A percentile compares a stretch with the other conserved stretches of the same genome.
phyloP scores from a whole-genome alignment of 2,113 vertebrate genomes.

The Chaetops frenatus region DNA sequence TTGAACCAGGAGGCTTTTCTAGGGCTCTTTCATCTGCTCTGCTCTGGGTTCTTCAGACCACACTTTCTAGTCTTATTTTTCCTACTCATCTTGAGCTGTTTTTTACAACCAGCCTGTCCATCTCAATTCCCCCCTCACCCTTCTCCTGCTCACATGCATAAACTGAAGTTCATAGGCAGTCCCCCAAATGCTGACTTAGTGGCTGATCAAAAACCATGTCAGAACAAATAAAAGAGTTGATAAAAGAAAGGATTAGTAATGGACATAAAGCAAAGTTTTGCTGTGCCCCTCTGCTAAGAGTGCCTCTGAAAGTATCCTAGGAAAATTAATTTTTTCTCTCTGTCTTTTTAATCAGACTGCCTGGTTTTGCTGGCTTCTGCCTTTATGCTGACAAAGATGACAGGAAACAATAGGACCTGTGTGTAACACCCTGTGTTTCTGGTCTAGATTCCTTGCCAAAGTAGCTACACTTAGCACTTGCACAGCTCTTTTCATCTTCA shows the following conservation, averaged over 20 bases:
- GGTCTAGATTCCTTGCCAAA: conserved; percentile 10
- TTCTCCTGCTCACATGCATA: background rate
- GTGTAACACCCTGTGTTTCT: background rate
- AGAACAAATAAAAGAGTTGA: background rate
- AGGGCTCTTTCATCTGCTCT: background rate
- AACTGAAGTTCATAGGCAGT: background rate
- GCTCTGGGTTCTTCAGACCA: background rate
- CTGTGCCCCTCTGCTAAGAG: background rate
- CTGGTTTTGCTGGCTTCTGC: background rate
- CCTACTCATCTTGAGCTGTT: background rate
- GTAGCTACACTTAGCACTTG: conserved; percentile 27
- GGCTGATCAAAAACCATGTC: background rate
- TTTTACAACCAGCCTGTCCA: background rate
- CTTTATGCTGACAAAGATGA: background rate
- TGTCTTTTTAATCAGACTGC: background rate
- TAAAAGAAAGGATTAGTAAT: background rate
- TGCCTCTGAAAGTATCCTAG: background rate
- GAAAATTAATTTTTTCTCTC: background rate
- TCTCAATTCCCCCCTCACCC: background rate
- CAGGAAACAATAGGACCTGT: conserved; percentile 18
- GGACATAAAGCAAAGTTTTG: background rate
- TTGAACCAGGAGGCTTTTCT: background rate
- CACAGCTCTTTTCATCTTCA: conserved; percentile 51
- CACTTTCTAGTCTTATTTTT: background rate
- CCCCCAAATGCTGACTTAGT: background rate